Conservation (phyloP, 2,797 vertebrate species). For the Glossophaga mutica region DNA sequence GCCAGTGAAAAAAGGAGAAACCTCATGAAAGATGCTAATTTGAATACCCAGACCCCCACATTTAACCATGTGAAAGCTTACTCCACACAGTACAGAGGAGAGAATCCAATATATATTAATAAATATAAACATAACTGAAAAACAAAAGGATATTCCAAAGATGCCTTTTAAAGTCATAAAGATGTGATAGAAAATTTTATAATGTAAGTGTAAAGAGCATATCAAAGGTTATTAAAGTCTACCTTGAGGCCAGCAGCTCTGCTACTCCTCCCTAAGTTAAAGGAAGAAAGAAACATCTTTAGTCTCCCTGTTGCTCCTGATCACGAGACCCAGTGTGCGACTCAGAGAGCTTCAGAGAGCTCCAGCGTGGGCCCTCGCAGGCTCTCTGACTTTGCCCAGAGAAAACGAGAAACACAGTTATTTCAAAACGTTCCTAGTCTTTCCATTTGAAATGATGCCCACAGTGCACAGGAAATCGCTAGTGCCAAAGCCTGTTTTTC, state of each 20-base stretch:
- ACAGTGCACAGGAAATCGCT: constrained; percentile 26
- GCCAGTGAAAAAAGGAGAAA: background rate
- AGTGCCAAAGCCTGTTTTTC: background rate
- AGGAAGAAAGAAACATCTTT: background rate
- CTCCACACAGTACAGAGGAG: constrained; percentile 21
- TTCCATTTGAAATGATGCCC: constrained; percentile 37
- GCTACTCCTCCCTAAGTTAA: background rate
- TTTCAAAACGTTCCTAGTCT: constrained; percentile 61
- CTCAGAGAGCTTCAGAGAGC: constrained; percentile 5
- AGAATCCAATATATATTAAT: background rate
- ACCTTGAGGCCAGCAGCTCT: background rate
- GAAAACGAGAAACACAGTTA: constrained; percentile 65
- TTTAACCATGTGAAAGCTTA: constrained; percentile 17
- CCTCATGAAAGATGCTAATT: background rate
- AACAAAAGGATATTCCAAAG: constrained; percentile 34
- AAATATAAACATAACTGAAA: constrained; percentile 33
- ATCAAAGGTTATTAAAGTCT: background rate
- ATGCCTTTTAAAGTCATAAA: background rate
- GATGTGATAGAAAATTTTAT: background rate
- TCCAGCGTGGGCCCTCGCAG: background rate
- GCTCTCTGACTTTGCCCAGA: constrained; percentile 38
- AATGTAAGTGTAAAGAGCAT: background rate
- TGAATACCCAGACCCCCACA: background rate
- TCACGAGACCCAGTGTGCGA: background rate
- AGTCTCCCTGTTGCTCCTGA: constrained; percentile 32